These are phyloP conservation scores for Himalopsyche anomala DNA, from an alignment of 2,888 invertebrate species.

Conservation along the genomic window DNA sequence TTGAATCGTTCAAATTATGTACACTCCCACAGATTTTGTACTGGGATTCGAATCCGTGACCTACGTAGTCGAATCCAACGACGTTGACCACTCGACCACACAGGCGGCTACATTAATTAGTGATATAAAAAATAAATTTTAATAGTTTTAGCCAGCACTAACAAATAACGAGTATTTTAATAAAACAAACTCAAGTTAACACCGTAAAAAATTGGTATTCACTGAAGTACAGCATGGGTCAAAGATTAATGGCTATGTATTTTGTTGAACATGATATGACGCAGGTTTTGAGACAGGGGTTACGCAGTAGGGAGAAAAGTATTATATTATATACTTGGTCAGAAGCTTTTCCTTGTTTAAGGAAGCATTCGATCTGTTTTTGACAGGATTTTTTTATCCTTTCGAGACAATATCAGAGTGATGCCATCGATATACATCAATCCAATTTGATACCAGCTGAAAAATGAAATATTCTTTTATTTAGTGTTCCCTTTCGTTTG, in stretches of 20 bases:
- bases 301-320: background rate
- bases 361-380: background rate
- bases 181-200: too few species aligned
- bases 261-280: conserved; percentile 35
- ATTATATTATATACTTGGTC: background rate
- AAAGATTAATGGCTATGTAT: conserved; percentile 40
- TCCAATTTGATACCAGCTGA: background rate
- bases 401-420: background rate
- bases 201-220: background rate
- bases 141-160: too few species aligned
- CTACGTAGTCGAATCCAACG: too few species aligned
- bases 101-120: too few species aligned
- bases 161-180: too few species aligned
- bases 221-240: conserved; percentile 32
- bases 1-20: too few species aligned
- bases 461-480: too few species aligned
- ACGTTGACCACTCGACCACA: too few species aligned
- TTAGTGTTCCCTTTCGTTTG: too few species aligned
- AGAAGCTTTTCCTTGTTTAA: conserved; percentile 10
- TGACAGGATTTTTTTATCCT: conserved; percentile 24
- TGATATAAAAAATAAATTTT: too few species aligned
- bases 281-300: conserved; percentile 13
- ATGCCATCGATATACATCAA: background rate
- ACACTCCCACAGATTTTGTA: too few species aligned
- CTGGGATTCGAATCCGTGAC: too few species aligned